A percentile compares a stretch with the other conserved stretches of the same genome.
These are phyloP conservation scores for Neolamprologus caudopunctatus DNA, from an alignment of 2,113 vertebrate genomes.

Conservation along the genomic window DNA sequence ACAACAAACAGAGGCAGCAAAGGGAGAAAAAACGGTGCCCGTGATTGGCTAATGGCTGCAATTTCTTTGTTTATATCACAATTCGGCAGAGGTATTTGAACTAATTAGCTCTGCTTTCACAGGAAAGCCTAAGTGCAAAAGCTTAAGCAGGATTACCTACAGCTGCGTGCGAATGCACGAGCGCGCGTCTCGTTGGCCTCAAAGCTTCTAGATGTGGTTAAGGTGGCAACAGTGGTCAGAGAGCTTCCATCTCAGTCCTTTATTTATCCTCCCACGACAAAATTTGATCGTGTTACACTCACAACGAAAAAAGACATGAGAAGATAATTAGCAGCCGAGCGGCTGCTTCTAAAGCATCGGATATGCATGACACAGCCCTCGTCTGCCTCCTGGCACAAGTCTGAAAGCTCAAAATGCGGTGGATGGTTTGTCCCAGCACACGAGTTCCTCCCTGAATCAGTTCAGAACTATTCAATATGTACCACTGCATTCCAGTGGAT, in stretches of 20 bases:
- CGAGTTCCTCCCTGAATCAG: background rate
- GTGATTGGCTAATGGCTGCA: background rate
- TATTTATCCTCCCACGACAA: slow-evolving; percentile 17
- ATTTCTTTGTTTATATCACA: slow-evolving; percentile 6
- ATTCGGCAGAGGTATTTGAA: slow-evolving; percentile 8
- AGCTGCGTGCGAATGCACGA: background rate
- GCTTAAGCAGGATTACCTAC: slow-evolving; percentile 30
- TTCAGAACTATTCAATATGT: slow-evolving; percentile 8
- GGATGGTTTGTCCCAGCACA: background rate
- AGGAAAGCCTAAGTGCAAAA: slow-evolving; percentile 4
- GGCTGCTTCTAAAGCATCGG: background rate
- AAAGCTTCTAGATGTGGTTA: slow-evolving; percentile 46
- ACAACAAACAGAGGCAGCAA: background rate
- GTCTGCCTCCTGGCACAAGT: background rate
- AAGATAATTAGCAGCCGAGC: background rate
- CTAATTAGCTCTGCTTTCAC: slow-evolving; percentile 33
- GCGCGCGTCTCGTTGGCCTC: background rate
- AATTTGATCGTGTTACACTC: slow-evolving; percentile 4
- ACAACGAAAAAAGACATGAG: background rate
- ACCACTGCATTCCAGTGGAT: slow-evolving; percentile 47
- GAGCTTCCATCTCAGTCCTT: slow-evolving; percentile 8
- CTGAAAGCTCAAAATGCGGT: slow-evolving; percentile 4
- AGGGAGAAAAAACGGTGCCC: background rate
- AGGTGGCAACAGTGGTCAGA: slow-evolving; percentile 41
- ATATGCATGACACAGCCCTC: background rate